A percentile compares a stretch with the other conserved stretches of the same genome.
Conservation (phyloP, 92 coral and sea anemone genomes). For the Zoanthus sansibaricus region DNA sequence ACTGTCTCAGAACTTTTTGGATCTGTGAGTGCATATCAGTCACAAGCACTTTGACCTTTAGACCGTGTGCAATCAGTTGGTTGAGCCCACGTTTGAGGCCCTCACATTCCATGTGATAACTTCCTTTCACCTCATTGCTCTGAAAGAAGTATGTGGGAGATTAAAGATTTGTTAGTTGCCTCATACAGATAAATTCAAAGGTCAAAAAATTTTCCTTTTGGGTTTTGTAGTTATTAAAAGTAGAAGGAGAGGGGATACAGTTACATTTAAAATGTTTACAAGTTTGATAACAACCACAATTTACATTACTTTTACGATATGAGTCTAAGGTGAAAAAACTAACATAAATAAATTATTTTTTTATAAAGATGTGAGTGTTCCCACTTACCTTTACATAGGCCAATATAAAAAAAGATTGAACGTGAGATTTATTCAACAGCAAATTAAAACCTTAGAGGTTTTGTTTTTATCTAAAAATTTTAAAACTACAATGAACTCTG, state of each 20-base stretch:
- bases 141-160: neutral
- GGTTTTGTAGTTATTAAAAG: neutral
- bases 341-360: neutral
- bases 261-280: neutral
- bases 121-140: conserved; percentile 57
- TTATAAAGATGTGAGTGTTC: neutral
- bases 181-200: neutral
- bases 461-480: neutral
- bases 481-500: neutral
- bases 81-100: conserved; percentile 50
- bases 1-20: conserved; percentile 38
- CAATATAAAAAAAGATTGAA: neutral
- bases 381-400: neutral
- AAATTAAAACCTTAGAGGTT: neutral
- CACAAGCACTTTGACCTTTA: conserved; percentile 52
- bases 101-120: conserved; percentile 54
- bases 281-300: neutral
- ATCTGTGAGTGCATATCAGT: conserved; percentile 51
- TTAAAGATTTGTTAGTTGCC: neutral
- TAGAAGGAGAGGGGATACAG: neutral
- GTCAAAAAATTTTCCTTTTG: neutral
- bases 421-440: neutral
- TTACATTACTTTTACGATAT: neutral
- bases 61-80: conserved; percentile 17
- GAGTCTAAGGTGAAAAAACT: neutral